These are phyloP conservation scores for Calephelis virginiensis DNA, from an alignment of 1,140 invertebrate genomes.

Conservation along the genomic window DNA sequence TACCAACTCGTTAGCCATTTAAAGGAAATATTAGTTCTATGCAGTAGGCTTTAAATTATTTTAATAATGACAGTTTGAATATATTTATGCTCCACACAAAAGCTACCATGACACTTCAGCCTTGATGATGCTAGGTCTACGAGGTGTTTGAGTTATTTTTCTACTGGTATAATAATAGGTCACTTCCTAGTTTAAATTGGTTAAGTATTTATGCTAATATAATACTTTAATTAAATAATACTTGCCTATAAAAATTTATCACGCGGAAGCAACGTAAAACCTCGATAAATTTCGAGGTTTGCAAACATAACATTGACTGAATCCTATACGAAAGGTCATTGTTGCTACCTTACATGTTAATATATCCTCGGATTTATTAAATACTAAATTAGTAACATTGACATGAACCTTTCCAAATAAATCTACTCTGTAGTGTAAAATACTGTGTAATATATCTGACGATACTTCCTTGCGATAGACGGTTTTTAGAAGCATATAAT, in stretches of 20 bases:
- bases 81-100: no score
- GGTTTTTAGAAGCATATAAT: no score
- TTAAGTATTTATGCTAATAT: background rate
- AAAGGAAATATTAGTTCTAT: no score
- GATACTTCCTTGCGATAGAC: no score
- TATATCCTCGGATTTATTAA: background rate
- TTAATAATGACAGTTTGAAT: no score
- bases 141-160: no score
- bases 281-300: conserved; percentile 39
- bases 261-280: conserved; percentile 35
- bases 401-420: background rate
- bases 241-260: conserved; percentile 19
- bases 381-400: no score
- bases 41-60: no score
- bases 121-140: no score
- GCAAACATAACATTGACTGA: conserved; percentile 34
- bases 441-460: no score
- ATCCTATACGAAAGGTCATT: conserved; percentile 31
- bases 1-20: no score
- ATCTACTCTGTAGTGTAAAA: background rate
- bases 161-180: background rate
- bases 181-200: background rate
- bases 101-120: no score
- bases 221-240: conserved; percentile 1
- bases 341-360: background rate